Percentiles rank a stretch among this genome's conserved stretches.
Evolutionary conservation across 1,140 invertebrate species (phyloP).

Genomic region (Akabosia matsudoensis): DNA sequence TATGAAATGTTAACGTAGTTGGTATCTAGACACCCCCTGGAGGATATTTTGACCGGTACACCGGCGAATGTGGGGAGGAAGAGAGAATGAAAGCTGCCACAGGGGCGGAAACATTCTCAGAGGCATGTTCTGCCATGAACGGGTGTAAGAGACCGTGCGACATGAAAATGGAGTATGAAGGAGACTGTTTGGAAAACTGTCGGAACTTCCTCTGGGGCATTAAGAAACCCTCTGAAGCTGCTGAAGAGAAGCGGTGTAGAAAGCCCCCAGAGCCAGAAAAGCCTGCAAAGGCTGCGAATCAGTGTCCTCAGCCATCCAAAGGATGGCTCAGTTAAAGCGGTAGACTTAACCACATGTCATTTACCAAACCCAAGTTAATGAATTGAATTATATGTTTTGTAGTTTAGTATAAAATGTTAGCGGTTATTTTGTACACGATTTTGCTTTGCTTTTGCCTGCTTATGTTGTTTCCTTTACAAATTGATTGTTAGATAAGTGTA

Average conservation of each 20-base stretch:
- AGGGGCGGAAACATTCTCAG: not conserved
- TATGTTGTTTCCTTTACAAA: too few relatives aligned
- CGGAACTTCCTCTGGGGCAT: not conserved
- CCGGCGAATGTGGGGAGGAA: not conserved
- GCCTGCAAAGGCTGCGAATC: too few relatives aligned
- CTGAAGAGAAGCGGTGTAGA: not conserved
- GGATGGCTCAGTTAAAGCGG: too few relatives aligned
- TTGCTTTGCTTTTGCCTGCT: too few relatives aligned
- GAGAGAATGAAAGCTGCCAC: not conserved
- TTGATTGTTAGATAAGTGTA: too few relatives aligned
- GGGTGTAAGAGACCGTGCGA: too few relatives aligned
- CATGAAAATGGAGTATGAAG: not conserved
- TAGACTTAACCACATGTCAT: too few relatives aligned
- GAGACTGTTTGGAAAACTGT: not conserved
- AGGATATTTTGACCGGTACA: not conserved
- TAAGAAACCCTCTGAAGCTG: not conserved
- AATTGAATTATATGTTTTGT: too few relatives aligned
- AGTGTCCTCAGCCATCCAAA: too few relatives aligned
- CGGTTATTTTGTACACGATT: too few relatives aligned
- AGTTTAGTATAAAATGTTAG: too few relatives aligned
- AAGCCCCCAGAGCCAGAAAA: not conserved
- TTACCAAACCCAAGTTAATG: too few relatives aligned
- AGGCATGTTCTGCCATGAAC: not conserved
- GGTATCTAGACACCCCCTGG: not conserved
- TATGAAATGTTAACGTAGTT: not conserved